These are phyloP conservation scores for Bellardia bayeri DNA, from an alignment of 2,888 invertebrate genomes.

Conservation along the genomic window DNA sequence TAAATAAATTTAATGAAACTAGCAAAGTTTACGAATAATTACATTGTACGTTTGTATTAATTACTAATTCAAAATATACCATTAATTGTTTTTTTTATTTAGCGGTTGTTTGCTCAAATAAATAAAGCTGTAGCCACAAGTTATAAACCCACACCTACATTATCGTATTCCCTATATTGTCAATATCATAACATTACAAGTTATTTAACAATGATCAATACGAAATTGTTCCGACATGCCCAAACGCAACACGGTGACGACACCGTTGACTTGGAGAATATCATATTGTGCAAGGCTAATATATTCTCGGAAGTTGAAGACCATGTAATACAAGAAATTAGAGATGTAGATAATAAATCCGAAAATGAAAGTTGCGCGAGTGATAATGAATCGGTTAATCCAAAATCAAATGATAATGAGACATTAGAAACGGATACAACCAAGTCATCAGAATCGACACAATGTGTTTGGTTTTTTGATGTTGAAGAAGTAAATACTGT, in stretches of 20 bases:
- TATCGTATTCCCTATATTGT: not conserved
- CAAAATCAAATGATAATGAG: not conserved
- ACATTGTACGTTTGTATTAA: not conserved
- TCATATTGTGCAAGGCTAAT: constrained; percentile 78
- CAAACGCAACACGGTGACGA: constrained; percentile 80
- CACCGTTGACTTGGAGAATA: constrained; percentile 79
- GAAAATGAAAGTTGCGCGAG: not conserved
- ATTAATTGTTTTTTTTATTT: not conserved
- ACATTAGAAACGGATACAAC: not conserved
- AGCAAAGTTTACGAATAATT: not conserved
- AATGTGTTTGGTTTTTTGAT: constrained; percentile 77
- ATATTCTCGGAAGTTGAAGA: constrained; percentile 44
- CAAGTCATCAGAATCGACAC: constrained; percentile 15
- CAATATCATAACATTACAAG: not conserved
- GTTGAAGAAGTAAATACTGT: constrained; percentile 45
- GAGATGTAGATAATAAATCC: not conserved
- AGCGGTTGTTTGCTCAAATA: constrained; percentile 17
- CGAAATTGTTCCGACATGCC: constrained; percentile 75
- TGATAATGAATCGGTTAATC: not conserved
- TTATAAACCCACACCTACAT: not conserved
- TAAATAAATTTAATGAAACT: constrained; percentile 47
- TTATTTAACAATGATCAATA: constrained; percentile 25
- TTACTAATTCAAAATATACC: not conserved
- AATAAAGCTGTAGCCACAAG: not conserved
- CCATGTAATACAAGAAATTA: not conserved